Percentiles rank a stretch among this genome's conserved stretches.
Conservation (phyloP, 2,113 vertebrate genomes). For the Myrmecobius fasciatus region DNA sequence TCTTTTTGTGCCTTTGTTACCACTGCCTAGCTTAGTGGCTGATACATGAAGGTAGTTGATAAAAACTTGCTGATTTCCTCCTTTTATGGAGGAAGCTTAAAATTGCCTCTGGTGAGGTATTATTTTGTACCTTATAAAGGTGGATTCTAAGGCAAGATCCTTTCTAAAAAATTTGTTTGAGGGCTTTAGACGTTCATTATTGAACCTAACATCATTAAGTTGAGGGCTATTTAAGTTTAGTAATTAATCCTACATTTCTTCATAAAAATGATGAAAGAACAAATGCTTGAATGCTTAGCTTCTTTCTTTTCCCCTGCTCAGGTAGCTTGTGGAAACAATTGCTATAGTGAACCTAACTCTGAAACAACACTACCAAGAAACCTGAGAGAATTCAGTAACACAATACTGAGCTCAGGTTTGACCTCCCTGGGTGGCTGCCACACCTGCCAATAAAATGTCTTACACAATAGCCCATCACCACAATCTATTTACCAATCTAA, state of each 20-base stretch:
- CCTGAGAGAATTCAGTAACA: background rate
- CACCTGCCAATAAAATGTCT: background rate
- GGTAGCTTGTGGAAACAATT: background rate
- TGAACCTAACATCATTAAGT: constrained; percentile 18
- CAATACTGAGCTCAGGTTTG: background rate
- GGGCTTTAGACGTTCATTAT: constrained; percentile 7
- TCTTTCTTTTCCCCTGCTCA: background rate
- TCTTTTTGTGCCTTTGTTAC: background rate
- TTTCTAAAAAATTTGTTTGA: background rate
- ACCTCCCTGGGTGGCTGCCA: background rate
- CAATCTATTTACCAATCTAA: background rate
- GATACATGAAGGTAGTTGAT: background rate
- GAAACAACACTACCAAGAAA: background rate
- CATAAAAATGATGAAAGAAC: background rate
- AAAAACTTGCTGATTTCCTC: background rate
- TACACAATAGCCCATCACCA: background rate
- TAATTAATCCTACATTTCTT: background rate
- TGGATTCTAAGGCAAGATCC: constrained; percentile 25
- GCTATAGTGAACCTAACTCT: background rate
- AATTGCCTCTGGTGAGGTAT: background rate
- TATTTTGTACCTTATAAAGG: constrained; percentile 48
- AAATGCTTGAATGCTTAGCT: background rate
- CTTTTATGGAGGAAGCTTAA: constrained; percentile 22
- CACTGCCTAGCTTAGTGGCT: background rate
- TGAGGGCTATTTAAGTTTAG: constrained; percentile 46